A percentile compares a stretch with the other conserved stretches of the same genome.
Evolutionary conservation across 2,113 vertebrate species (phyloP).

Genomic region (Recurvirostra avosetta): DNA sequence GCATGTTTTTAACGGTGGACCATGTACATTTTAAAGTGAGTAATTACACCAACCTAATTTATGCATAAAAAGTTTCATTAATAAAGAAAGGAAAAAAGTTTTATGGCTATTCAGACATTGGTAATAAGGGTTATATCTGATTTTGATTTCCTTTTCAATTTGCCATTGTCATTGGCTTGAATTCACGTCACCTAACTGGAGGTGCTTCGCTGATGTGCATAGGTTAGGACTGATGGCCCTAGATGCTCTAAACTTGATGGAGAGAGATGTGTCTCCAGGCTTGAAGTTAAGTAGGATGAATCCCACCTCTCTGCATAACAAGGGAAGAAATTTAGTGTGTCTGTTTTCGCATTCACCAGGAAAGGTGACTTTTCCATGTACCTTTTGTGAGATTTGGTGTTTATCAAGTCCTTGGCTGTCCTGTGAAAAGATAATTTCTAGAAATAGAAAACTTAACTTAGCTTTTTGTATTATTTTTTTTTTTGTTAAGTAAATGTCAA

Average conservation of each 20-base stretch:
- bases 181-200: background rate
- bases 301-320: background rate
- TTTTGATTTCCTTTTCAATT: background rate
- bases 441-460: background rate
- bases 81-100: background rate
- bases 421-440: background rate
- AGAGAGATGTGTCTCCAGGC: background rate
- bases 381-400: background rate
- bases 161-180: background rate
- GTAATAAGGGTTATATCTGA: background rate
- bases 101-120: background rate
- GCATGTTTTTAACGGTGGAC: background rate
- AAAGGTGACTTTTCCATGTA: background rate
- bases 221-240: background rate
- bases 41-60: background rate
- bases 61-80: background rate
- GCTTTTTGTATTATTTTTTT: background rate
- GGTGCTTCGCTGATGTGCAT: rapidly evolving
- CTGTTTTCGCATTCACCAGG: background rate
- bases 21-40: background rate
- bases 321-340: background rate
- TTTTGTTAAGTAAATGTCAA: background rate
- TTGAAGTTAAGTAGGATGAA: background rate
- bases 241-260: background rate
- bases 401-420: background rate